phyloP scores from a whole-genome alignment of 30 jellyfish, hydroid and myxozoan species.

The Sanderia malayensis region DNA sequence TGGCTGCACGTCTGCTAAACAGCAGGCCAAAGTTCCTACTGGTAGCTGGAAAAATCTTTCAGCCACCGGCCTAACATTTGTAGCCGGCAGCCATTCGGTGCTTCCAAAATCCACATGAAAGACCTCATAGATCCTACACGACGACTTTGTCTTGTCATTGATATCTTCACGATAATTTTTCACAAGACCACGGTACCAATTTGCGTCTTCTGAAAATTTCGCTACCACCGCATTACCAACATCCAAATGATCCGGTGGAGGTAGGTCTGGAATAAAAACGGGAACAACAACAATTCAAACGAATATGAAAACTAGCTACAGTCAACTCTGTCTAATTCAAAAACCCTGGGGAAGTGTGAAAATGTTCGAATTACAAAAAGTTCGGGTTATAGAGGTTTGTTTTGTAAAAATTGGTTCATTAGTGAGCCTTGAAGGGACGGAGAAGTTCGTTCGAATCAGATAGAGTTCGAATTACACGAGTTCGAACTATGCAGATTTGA shows the following conservation, averaged over 20 bases:
- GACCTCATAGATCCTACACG: conserved; percentile 44
- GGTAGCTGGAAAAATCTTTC: conserved; percentile 87
- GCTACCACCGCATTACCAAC: conserved; percentile 77
- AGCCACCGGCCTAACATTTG: conserved; percentile 63
- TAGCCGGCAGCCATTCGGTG: conserved; percentile 64
- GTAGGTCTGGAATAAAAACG: conserved; percentile 10
- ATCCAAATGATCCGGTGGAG: conserved; percentile 30
- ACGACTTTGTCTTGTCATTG: not conserved
- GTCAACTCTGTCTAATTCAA: no score
- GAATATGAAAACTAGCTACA: not conserved
- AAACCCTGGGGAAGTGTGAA: no score
- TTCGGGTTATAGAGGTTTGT: no score
- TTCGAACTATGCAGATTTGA: no score
- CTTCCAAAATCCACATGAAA: conserved; percentile 91
- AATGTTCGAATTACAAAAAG: no score
- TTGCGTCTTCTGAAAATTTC: conserved; percentile 62
- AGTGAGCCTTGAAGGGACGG: no score
- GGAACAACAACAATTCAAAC: not conserved
- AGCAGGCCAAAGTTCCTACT: conserved; percentile 80
- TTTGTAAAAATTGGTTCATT: no score
- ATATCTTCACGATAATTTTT: conserved; percentile 20
- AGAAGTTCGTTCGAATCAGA: no score
- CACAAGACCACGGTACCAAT: conserved; percentile 85
- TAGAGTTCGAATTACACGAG: no score
- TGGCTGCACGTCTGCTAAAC: conserved; percentile 87